phyloP scores from a whole-genome alignment of 2,888 invertebrate species.

The Himalopsyche tibetana region DNA sequence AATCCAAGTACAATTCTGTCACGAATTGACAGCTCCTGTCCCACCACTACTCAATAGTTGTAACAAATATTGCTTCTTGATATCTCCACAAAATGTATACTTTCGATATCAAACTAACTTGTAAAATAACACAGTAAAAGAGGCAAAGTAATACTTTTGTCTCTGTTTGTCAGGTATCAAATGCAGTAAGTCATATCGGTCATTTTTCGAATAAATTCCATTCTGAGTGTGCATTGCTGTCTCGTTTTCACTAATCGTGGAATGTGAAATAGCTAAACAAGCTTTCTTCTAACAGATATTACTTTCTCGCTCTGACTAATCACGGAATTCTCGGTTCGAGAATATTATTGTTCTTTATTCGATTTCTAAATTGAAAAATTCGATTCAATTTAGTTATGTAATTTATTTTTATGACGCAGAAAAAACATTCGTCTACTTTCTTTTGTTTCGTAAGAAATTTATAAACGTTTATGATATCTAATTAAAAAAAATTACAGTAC shows the following conservation, averaged over 20 bases:
- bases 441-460: too few relatives aligned
- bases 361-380: constrained; percentile 10
- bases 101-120: neutral
- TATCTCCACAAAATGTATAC: neutral
- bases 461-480: too few relatives aligned
- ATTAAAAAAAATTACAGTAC: too few relatives aligned
- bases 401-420: too few relatives aligned
- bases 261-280: constrained; percentile 2
- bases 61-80: neutral
- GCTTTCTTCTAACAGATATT: neutral
- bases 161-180: neutral
- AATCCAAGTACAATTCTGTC: neutral
- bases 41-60: neutral
- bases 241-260: constrained; percentile 34
- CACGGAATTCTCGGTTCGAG: neutral
- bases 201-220: neutral
- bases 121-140: neutral
- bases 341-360: constrained; percentile 17
- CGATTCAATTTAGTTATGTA: too few relatives aligned
- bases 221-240: constrained; percentile 6
- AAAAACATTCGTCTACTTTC: too few relatives aligned
- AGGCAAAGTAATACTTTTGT: neutral
- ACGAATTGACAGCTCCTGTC: constrained; percentile 14
- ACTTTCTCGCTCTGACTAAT: constrained; percentile 13
- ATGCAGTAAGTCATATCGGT: constrained; percentile 15